phyloP scores from a whole-genome alignment of 2,888 invertebrate species.

The Drosophila meridiana region DNA sequence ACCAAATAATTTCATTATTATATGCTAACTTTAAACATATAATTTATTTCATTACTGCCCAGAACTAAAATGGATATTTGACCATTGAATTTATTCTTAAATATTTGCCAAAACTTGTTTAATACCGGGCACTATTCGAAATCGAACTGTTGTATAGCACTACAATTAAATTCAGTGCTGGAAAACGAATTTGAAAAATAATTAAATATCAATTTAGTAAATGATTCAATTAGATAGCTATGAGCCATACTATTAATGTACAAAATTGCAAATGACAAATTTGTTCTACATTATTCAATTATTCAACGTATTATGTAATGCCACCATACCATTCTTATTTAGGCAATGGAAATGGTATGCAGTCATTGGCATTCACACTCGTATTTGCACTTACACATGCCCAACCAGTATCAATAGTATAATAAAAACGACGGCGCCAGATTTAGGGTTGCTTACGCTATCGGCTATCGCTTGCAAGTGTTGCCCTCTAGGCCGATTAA shows the following conservation, averaged over 20 bases:
- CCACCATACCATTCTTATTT: not conserved
- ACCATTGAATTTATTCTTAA: rapidly evolving
- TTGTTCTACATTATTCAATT: not conserved
- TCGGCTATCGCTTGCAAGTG: slow-evolving; percentile 42
- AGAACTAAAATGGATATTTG: no score
- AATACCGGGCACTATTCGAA: no score
- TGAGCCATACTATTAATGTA: not conserved
- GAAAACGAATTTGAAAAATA: not conserved
- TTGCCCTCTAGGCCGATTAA: slow-evolving; percentile 44
- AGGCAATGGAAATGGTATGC: not conserved
- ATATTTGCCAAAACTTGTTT: not conserved
- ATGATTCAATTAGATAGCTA: slow-evolving; percentile 2
- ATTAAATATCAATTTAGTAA: slow-evolving; percentile 5
- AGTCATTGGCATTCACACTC: slow-evolving; percentile 26
- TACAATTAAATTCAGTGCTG: slow-evolving; percentile 9
- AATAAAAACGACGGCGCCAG: slow-evolving; percentile 22
- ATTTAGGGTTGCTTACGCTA: slow-evolving; percentile 54
- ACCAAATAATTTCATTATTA: not conserved
- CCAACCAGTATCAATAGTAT: slow-evolving; percentile 9
- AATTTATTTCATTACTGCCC: not conserved
- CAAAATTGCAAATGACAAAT: not conserved
- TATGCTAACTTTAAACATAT: rapidly evolving
- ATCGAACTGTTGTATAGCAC: not conserved
- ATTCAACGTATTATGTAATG: slow-evolving; percentile 9
- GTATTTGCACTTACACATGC: slow-evolving; percentile 5